These are phyloP conservation scores for Leucoraja erinaceus DNA, from an alignment of 2,113 vertebrate genomes.

Conservation along the genomic window DNA sequence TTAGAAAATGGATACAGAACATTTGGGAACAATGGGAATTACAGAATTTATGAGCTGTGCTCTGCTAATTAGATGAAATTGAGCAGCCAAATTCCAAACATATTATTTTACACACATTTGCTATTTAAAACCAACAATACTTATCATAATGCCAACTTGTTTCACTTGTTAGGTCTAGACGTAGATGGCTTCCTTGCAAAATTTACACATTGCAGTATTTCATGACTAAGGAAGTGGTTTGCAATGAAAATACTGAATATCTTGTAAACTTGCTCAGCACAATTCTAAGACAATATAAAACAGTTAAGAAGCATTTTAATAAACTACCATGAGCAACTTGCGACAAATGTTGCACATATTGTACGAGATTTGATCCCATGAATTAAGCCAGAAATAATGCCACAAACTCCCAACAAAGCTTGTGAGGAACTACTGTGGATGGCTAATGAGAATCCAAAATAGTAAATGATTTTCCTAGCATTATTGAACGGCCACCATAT, in stretches of 20 bases:
- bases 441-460: background rate
- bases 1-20: background rate
- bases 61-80: background rate
- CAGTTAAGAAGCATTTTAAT: background rate
- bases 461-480: background rate
- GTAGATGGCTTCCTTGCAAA: background rate
- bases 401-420: background rate
- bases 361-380: background rate
- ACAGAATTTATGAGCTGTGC: too few species aligned
- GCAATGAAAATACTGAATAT: slow-evolving; percentile 8
- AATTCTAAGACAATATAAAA: background rate
- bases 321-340: background rate
- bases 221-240: slow-evolving; percentile 20
- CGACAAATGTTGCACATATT: background rate
- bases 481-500: background rate
- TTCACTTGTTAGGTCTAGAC: background rate
- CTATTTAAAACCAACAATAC: background rate
- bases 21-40: too few species aligned
- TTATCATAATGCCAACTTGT: background rate
- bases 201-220: slow-evolving; percentile 12
- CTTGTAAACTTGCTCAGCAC: slow-evolving; percentile 4
- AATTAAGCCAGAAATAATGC: background rate
- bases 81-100: background rate
- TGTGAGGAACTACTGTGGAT: background rate
- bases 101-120: background rate